Conservation (phyloP, 2,797 vertebrate genomes). For the Gephyroberyx darwinii region DNA sequence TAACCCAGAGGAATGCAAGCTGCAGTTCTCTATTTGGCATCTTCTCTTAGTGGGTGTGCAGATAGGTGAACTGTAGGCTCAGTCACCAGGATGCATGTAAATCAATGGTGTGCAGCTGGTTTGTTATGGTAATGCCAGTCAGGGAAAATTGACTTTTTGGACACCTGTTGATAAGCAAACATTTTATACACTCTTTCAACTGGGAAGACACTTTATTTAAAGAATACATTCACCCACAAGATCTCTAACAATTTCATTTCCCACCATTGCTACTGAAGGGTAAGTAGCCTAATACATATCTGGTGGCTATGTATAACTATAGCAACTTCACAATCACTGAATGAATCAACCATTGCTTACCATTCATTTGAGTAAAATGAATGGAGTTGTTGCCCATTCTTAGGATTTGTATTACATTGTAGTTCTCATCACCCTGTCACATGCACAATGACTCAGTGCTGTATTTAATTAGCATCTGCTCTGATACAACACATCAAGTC, state of each 20-base stretch:
- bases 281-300: no score
- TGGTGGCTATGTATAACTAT: no score
- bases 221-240: conserved; percentile 22
- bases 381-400: conserved; percentile 34
- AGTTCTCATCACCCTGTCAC: conserved; percentile 49
- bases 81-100: neutral
- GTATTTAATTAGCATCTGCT: conserved; percentile 58
- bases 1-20: conserved; percentile 55
- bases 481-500: conserved; percentile 14
- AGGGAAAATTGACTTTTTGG: neutral
- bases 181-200: neutral
- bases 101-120: neutral
- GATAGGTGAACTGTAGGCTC: neutral
- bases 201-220: conserved; percentile 11
- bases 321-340: conserved; percentile 11
- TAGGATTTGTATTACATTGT: conserved; percentile 16
- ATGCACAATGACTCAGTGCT: conserved; percentile 52
- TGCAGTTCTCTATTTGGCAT: conserved; percentile 54
- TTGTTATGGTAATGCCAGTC: neutral
- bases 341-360: conserved; percentile 22
- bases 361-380: conserved; percentile 40
- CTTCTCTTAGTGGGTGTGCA: conserved; percentile 15
- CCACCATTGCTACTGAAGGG: no score
- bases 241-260: no score
- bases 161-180: conserved; percentile 63